Base-by-base conservation (phyloP, 1,140 invertebrate species). In the Papilio polytes region DNA sequence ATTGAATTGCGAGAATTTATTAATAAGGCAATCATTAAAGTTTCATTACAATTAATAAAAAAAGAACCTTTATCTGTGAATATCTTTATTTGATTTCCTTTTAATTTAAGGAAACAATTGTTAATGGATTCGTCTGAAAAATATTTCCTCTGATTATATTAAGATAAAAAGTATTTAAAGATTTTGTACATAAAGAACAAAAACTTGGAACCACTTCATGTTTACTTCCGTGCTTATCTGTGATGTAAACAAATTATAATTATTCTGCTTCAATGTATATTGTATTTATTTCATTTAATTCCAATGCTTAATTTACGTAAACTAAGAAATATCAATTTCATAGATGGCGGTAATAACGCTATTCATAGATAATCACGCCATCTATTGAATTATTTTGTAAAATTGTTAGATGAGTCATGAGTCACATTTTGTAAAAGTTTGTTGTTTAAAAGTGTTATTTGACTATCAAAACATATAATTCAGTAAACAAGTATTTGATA, bases 1-100 rank as follows among this genome's bases (percentile, higher is more conserved):
- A 53, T 22, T 70, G 18, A 48, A 56, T 44, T 80, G 31, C 59
- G 63, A 70, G 53, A 20, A 56, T 20, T 53, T 53, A n/a, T 56
- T 56, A 2, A 56, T 18, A 70, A 70, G 3, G 9, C 59, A 63
- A 63, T 12, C 22, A 63, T 63, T 63, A 26, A 22, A 63, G 3
- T 63, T 1, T 12, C 59, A 26, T 63, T 26, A 63, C 26, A 22
- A 26, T 63, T 63, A 1, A 26, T 31, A 36, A 70, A 31, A 59
- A 31, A 70, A 36, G 4, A 6, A 31, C 26, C 63, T 31, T 70
- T 70, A 70, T 66, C 22, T 70, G 63, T 56, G 8, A 56, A 56
- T 56, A 56, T 56, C n/a, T 31, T 70, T 31, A 70, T 70, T 13
- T 36, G 12, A 66, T 66, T 70, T 31, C 63, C 13, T 63, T 63